These are phyloP conservation scores for Hoplodrina ambigua DNA, from an alignment of 2,888 invertebrate species.

Conservation along the genomic window DNA sequence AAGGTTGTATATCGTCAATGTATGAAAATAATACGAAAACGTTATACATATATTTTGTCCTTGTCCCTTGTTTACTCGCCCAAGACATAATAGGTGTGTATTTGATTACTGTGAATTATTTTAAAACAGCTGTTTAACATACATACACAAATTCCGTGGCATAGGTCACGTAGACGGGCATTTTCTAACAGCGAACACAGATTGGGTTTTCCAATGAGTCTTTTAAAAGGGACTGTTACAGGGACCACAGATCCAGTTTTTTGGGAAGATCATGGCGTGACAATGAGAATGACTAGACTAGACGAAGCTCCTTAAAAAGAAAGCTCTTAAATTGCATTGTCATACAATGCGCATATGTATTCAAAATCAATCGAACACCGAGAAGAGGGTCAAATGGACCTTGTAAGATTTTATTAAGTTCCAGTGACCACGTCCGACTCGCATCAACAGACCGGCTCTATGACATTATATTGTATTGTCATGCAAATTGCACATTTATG, in stretches of 20 bases:
- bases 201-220: background rate
- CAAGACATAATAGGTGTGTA: conserved; percentile 11
- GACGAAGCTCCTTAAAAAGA: no score
- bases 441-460: no score
- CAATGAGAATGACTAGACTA: background rate
- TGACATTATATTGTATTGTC: no score
- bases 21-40: conserved; percentile 40
- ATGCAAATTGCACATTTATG: no score
- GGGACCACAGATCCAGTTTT: background rate
- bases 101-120: conserved; percentile 21
- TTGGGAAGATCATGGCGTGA: background rate
- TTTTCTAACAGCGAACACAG: background rate
- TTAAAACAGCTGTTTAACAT: conserved; percentile 43
- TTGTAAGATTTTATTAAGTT: no score
- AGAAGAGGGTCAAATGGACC: no score
- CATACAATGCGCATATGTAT: no score
- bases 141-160: conserved; percentile 24
- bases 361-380: no score
- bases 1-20: conserved; percentile 45
- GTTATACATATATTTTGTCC: conserved; percentile 33
- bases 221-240: background rate
- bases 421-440: no score
- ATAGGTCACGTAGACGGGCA: conserved; percentile 46
- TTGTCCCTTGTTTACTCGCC: conserved; percentile 43
- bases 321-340: no score